These are phyloP conservation scores for Chydorus sphaericus DNA, from an alignment of 2,888 invertebrate species.

Conservation along the genomic window DNA sequence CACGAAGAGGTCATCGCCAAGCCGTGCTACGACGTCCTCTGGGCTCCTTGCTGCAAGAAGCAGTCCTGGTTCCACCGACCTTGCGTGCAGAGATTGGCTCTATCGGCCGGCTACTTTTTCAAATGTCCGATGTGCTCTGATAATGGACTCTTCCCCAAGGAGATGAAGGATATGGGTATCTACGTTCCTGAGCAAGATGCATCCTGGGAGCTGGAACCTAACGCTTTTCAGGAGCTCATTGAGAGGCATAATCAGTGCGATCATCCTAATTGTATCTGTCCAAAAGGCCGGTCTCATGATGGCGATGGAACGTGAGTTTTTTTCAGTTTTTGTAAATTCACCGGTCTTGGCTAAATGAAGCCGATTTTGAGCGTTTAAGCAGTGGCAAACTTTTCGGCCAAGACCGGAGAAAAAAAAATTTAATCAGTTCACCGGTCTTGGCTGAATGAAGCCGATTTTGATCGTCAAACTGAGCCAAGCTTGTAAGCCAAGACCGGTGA, in stretches of 20 bases:
- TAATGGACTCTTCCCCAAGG: slow-evolving; percentile 35
- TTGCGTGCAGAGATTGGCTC: slow-evolving; percentile 6
- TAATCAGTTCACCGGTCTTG: no score
- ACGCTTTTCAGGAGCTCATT: slow-evolving; percentile 56
- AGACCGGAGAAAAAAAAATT: slow-evolving; percentile 3
- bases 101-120: slow-evolving; percentile 9
- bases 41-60: slow-evolving; percentile 15
- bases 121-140: slow-evolving; percentile 32
- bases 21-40: slow-evolving; percentile 3
- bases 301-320: slow-evolving; percentile 21
- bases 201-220: slow-evolving; percentile 61
- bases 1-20: slow-evolving; percentile 3
- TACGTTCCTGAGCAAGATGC: slow-evolving; percentile 75
- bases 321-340: background rate
- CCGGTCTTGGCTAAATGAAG: no score
- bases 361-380: no score
- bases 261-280: slow-evolving; percentile 42
- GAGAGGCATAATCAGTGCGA: slow-evolving; percentile 46
- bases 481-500: no score
- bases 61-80: slow-evolving; percentile 10
- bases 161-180: slow-evolving; percentile 50
- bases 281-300: slow-evolving; percentile 37
- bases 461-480: no score
- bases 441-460: no score
- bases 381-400: no score